phyloP scores from a whole-genome alignment of 2,113 vertebrate species.

The Okapia johnstoni region DNA sequence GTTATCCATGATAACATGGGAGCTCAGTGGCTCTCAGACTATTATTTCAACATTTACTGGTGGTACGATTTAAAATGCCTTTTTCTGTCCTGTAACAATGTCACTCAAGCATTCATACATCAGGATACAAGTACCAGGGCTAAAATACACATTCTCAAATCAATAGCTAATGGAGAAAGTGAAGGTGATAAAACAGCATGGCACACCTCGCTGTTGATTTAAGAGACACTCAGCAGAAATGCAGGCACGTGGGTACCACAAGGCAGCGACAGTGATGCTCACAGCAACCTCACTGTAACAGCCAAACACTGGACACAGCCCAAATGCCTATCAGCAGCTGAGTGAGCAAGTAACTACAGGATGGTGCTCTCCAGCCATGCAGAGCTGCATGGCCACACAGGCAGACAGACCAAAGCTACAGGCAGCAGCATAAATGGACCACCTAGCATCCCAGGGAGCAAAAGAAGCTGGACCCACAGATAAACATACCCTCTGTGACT shows the following conservation, averaged over 20 bases:
- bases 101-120: slow-evolving; percentile 21
- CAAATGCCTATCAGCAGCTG: accelerated
- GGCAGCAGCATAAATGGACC: too few relatives aligned
- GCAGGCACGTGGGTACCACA: accelerated
- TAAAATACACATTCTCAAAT: background rate
- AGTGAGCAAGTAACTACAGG: accelerated
- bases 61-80: background rate
- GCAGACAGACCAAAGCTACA: background rate
- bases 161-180: background rate
- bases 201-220: accelerated
- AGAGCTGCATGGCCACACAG: background rate
- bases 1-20: background rate
- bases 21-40: background rate
- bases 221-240: background rate
- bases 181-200: background rate
- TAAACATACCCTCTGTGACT: background rate
- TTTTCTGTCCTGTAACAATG: background rate
- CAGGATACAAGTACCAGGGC: background rate
- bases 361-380: accelerated
- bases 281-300: accelerated
- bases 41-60: background rate
- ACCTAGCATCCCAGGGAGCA: background rate
- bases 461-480: background rate
- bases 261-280: background rate
- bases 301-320: background rate